These are phyloP conservation scores for Morone chrysops DNA, from an alignment of 2,113 vertebrate genomes.

Conservation along the genomic window DNA sequence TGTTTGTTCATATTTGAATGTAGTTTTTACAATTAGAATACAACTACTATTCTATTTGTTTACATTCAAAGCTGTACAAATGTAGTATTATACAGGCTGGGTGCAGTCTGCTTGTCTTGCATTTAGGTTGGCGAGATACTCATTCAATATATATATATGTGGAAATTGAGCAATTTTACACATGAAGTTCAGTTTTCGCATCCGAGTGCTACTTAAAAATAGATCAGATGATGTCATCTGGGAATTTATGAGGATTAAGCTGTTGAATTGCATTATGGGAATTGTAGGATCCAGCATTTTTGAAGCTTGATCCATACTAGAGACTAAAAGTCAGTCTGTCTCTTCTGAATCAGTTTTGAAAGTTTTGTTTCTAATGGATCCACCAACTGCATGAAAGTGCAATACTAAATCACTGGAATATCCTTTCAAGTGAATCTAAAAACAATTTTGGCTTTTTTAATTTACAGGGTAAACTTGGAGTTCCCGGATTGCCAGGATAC, in stretches of 20 bases:
- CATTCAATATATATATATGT: too few relatives aligned
- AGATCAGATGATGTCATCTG: neutral
- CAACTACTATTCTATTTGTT: neutral
- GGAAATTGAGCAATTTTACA: too few relatives aligned
- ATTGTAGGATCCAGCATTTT: neutral
- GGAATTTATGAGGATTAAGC: neutral
- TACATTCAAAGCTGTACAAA: neutral
- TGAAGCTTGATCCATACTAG: neutral
- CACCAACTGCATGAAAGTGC: too few relatives aligned
- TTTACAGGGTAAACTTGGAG: slow-evolving; percentile 94
- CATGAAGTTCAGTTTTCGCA: too few relatives aligned
- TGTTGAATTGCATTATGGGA: neutral
- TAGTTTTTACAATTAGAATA: neutral
- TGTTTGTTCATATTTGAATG: slow-evolving; percentile 11
- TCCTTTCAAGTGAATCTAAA: neutral
- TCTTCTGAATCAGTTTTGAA: neutral
- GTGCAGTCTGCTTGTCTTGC: neutral
- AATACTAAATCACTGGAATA: neutral
- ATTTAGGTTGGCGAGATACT: neutral
- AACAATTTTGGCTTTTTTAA: neutral
- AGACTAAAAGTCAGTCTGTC: neutral
- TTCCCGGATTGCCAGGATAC: slow-evolving; percentile 95
- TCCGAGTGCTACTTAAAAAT: too few relatives aligned
- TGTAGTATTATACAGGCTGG: neutral
- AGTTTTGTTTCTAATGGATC: neutral